Base-by-base conservation (phyloP, 2,888 invertebrate genomes). In the Microplitis manilae region DNA sequence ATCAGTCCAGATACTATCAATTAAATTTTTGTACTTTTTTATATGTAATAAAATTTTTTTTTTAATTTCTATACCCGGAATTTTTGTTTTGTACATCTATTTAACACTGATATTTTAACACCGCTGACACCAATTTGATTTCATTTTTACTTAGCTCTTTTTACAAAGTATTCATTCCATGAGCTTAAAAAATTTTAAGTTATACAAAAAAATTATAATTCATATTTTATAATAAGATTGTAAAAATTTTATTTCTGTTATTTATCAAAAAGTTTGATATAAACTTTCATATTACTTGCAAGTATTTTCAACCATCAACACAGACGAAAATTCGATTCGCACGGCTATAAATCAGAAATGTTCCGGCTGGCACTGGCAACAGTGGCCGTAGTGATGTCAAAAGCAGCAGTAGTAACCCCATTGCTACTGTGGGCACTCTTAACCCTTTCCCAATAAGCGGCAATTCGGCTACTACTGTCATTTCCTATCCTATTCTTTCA, bases 341-440 rank as follows among this genome's bases (percentile, higher is more conserved):
- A 84, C 59, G 80, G 83, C 79, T 86, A 88, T 89, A 87, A 88
- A 89, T 89, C 89, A 88, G 82, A 71, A 68, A 73, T 72, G 78
- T 68, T 75, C 73, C 76, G 38, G 77, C 75, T 77, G 76, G 73
- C 73, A 67, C 39, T 71, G 50, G 71, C 59, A n/a, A 69, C 8
- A 17, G 40, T 68, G 9, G 62, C n/a, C 41, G 68, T 65, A 13
- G 39, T 38, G 5, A 15, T 30, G 38, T 71, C 61, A 38, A 60
- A 71, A 7, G 59, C 69, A 69, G 68, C 40, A 7, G 68, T 15
- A 68, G 61, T 61, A 71, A 86, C 85, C 85, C 86, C 86, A 87
- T 85, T 77, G 83, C 80, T 83, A 80, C 84, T 82, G 80, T 73
- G 60, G 72, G 76, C 65, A 61, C 67, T 70, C 39, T 76, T 71